Evolutionary conservation across 2,888 invertebrate genomes (phyloP), one percentile per base, ranked within the genome.

Genomic region (Mythimna lalbum): DNA sequence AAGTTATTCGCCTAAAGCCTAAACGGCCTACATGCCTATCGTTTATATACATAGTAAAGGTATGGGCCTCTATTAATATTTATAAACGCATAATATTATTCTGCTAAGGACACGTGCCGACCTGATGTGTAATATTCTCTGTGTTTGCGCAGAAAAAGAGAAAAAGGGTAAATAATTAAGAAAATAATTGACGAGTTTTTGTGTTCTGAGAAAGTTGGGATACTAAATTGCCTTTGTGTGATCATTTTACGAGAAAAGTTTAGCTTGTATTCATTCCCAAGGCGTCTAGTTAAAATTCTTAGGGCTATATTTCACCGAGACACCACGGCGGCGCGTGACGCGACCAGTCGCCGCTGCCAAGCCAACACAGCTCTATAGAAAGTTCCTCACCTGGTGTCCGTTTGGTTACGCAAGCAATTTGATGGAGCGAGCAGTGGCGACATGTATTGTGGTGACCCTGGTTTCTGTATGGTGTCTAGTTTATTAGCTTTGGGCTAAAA

Each of bases 41-140:
- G 10, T 43, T 43, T 43, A 19, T 43, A 17, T 65, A 69, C 61
- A 12, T 39, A 55, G 23, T 14, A 12, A 49, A 55, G 31, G 23
- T 14, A 6, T 50, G 33, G 14, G 10, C 27, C 23, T 50, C 36
- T 52, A 67, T 66, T 67, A 63, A 75, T 75, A 78, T 78, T 79
- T 53, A 78, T 66, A 57, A 59, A 78, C n/a, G 17, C 43, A 55
- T 57, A 53, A 56, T 57, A 61, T 67, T 61, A 49, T 64, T 64
- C 60, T 10, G 36, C 57, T 31, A 43, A 57, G 49, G 64, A 36
- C 75, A 78, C 80, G 75, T 70, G 31, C 70, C 61, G n/a, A 23
- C 50, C 12, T 62, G 33, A 67, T 70, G 57, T 53, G 57, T 73
- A 78, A 73, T 65, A 60, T 68, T 60, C 36, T 49, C 47, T 21